Conservation (phyloP, 1,140 invertebrate genomes). For the Drosophila sucinea region DNA sequence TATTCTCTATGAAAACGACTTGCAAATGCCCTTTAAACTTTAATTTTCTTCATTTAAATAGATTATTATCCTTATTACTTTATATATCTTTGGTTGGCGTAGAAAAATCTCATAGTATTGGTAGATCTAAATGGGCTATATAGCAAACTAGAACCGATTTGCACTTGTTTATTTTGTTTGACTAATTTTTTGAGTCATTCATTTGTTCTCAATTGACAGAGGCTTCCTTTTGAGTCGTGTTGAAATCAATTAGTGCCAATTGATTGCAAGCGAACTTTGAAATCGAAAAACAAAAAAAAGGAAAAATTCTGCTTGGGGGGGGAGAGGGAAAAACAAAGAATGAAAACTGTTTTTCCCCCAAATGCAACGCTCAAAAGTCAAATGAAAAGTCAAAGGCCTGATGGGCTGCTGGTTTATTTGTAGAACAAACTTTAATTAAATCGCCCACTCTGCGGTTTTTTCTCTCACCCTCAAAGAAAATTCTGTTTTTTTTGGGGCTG, state of each 20-base stretch:
- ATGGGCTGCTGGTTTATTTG: not conserved
- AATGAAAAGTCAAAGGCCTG: slow-evolving; percentile 63
- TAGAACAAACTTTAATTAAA: slow-evolving; percentile 2
- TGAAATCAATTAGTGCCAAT: slow-evolving; percentile 75
- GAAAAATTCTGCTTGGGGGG: not conserved
- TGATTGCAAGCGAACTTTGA: slow-evolving; percentile 50
- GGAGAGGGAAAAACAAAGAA: not conserved
- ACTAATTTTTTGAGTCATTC: not conserved
- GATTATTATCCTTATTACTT: too few relatives aligned
- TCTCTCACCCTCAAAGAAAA: not conserved
- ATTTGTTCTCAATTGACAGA: slow-evolving; percentile 12
- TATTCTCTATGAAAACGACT: not conserved
- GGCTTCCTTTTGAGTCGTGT: slow-evolving; percentile 27
- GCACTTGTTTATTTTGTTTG: slow-evolving; percentile 1
- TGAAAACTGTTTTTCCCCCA: slow-evolving; percentile 27
- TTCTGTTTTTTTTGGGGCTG: not conserved
- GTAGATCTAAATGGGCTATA: too few relatives aligned
- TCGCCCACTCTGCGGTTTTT: not conserved
- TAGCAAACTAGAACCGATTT: too few relatives aligned
- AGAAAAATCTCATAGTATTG: too few relatives aligned
- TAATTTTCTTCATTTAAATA: too few relatives aligned
- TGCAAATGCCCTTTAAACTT: not conserved
- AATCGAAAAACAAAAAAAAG: not conserved
- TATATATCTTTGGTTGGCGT: too few relatives aligned
- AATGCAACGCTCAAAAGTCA: slow-evolving; percentile 50